A percentile compares a stretch with the other conserved stretches of the same genome.
phyloP scores from a whole-genome alignment of 2,888 invertebrate species.

The Apodemia hepburni region DNA sequence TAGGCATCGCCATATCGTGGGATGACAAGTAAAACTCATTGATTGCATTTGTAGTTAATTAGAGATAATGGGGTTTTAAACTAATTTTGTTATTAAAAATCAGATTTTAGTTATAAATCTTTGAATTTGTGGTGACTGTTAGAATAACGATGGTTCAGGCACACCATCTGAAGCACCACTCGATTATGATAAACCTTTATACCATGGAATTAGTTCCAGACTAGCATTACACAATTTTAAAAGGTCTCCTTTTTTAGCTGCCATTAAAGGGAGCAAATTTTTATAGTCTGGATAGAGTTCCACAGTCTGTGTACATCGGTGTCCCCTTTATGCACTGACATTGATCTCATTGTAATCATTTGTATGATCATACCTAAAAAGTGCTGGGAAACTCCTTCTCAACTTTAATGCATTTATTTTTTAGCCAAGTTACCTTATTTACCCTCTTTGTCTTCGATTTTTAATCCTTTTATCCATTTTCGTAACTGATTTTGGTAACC shows the following conservation, averaged over 20 bases:
- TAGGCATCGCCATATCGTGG: too few relatives aligned
- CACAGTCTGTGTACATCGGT: not conserved
- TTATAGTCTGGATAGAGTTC: constrained; percentile 1
- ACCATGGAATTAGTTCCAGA: constrained; percentile 2
- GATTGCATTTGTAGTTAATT: not conserved
- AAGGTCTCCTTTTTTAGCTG: constrained; percentile 3
- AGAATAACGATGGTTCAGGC: not conserved
- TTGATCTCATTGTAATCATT: constrained; percentile 3
- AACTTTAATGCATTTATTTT: not conserved
- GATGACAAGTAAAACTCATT: constrained; percentile 1
- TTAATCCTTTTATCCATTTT: too few relatives aligned
- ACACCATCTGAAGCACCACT: constrained; percentile 1
- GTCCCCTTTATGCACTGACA: constrained; percentile 3
- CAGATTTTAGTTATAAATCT: too few relatives aligned
- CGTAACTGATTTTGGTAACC: too few relatives aligned
- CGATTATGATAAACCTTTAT: not conserved
- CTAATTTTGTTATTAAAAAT: too few relatives aligned
- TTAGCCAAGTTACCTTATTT: constrained; percentile 5
- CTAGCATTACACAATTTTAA: constrained; percentile 3
- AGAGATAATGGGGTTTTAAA: constrained; percentile 3
- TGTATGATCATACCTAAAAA: not conserved
- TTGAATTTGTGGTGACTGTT: too few relatives aligned
- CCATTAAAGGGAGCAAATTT: not conserved
- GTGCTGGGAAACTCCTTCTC: constrained; percentile 1
- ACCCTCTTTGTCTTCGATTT: not conserved